Percentiles rank a stretch among this genome's conserved stretches.
Conservation (phyloP, 2,888 invertebrate genomes). For the Adela reaumurella region DNA sequence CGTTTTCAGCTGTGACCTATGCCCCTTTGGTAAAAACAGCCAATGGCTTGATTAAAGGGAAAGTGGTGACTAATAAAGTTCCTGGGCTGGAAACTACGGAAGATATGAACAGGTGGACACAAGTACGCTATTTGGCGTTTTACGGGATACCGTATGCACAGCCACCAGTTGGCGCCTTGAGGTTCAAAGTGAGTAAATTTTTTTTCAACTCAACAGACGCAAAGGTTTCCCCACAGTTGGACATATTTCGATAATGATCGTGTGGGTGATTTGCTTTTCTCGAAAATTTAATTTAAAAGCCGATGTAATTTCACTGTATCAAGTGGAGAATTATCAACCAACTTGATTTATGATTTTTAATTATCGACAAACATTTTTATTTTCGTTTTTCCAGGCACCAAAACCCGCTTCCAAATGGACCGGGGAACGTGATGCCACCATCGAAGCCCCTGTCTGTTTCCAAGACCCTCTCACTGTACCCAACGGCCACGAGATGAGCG, state of each 20-base stretch:
- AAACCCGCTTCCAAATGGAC: not conserved
- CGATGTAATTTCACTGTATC: too few relatives aligned
- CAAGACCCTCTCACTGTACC: not conserved
- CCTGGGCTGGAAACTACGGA: not conserved
- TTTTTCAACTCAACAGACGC: too few relatives aligned
- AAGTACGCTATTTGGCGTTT: not conserved
- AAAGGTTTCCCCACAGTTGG: too few relatives aligned
- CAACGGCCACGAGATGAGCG: not conserved
- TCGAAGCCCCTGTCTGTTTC: not conserved
- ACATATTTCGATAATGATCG: too few relatives aligned
- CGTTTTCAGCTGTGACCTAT: too few relatives aligned
- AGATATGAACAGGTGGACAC: not conserved
- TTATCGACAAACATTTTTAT: too few relatives aligned
- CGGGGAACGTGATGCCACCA: not conserved
- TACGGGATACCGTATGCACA: not conserved
- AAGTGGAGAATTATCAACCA: too few relatives aligned
- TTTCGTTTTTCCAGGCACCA: not conserved
- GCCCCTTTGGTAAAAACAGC: not conserved
- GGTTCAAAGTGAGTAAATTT: not conserved
- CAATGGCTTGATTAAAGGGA: not conserved
- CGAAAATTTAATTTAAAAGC: too few relatives aligned
- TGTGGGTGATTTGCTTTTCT: too few relatives aligned
- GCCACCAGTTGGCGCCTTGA: not conserved
- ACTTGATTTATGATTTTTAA: too few relatives aligned
- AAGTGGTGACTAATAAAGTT: not conserved